Percentiles rank a stretch among this genome's conserved stretches.
These are phyloP conservation scores for Lates calcarifer DNA, from an alignment of 2,113 vertebrate species.

Conservation along the genomic window DNA sequence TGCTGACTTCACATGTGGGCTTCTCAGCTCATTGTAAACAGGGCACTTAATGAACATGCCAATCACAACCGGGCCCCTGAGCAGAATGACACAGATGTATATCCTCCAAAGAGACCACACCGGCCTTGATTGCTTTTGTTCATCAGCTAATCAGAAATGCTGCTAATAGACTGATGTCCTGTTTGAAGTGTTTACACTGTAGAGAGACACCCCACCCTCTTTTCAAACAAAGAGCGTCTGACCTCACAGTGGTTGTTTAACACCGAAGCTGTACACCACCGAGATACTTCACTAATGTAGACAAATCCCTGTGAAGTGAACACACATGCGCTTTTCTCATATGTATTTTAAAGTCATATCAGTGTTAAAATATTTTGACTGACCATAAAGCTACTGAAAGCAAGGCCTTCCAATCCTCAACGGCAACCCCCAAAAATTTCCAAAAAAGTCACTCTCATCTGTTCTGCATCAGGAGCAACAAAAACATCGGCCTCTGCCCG, in stretches of 20 bases:
- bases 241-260: conserved; percentile 36
- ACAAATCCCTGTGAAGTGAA: background rate
- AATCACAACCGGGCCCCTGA: conserved; percentile 18
- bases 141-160: conserved; percentile 42
- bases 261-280: conserved; percentile 10
- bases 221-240: conserved; percentile 42
- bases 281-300: conserved; percentile 13
- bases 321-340: background rate
- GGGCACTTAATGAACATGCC: conserved; percentile 31
- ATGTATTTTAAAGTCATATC: conserved; percentile 12
- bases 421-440: conserved; percentile 8
- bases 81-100: conserved; percentile 22
- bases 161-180: conserved; percentile 34
- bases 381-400: conserved; percentile 16
- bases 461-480: conserved; percentile 67
- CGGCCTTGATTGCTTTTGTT: conserved; percentile 33
- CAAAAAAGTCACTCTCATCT: conserved; percentile 53
- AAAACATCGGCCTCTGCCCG: conserved; percentile 49
- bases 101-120: conserved; percentile 6
- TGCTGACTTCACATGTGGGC: conserved; percentile 46
- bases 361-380: conserved; percentile 45
- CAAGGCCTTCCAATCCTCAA: conserved; percentile 10
- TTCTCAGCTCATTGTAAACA: conserved; percentile 50
- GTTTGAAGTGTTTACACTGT: conserved; percentile 41
- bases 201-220: conserved; percentile 27